These are phyloP conservation scores for Isichthys henryi DNA, from an alignment of 2,113 vertebrate genomes.

Conservation along the genomic window DNA sequence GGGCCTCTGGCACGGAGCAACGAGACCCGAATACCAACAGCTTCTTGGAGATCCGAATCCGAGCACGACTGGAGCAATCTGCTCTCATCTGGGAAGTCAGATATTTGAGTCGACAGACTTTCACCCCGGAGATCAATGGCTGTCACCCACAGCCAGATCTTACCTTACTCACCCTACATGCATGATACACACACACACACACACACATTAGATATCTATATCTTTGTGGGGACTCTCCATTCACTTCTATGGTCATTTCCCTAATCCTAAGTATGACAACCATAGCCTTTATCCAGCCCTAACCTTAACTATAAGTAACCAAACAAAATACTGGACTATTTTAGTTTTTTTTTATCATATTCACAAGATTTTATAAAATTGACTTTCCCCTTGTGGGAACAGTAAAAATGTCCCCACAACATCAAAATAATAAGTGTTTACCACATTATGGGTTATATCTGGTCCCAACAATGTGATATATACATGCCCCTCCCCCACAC, in stretches of 20 bases:
- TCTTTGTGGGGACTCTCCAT: not conserved
- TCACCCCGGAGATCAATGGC: constrained; percentile 4
- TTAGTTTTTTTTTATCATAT: not conserved
- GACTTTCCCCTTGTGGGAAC: not conserved
- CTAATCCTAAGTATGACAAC: not conserved
- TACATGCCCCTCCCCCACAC: not conserved
- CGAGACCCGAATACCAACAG: not conserved
- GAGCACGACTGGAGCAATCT: constrained; percentile 7
- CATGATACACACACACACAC: not conserved
- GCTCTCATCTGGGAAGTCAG: constrained; percentile 10
- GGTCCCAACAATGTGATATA: no score
- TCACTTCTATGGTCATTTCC: not conserved
- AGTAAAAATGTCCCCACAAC: not conserved
- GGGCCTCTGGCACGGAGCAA: not conserved
- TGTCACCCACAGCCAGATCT: not conserved
- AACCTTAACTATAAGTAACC: not conserved
- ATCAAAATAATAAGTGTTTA: not conserved
- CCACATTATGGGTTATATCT: not conserved
- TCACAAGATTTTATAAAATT: not conserved
- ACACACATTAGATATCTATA: not conserved
- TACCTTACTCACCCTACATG: not conserved
- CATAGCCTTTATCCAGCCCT: not conserved
- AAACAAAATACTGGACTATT: not conserved
- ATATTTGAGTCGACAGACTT: not conserved
- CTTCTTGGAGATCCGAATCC: not conserved